Conservation (phyloP, 2,113 vertebrate genomes). For the Chinchilla lanigera region DNA sequence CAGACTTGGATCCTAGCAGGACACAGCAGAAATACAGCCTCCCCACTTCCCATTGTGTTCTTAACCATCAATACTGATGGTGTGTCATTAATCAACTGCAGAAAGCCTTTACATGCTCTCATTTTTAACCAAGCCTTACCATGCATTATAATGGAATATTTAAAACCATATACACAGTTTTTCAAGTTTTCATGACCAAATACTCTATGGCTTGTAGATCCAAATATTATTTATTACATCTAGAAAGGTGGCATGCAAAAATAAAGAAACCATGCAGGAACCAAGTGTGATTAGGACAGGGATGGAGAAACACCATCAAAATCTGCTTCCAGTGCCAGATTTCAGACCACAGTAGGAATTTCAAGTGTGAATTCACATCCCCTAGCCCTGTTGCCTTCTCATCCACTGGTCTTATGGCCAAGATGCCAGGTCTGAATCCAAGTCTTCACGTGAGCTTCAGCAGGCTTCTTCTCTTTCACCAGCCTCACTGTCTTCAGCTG, state of each 20-base stretch:
- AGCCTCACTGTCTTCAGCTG: not conserved
- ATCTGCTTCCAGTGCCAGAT: not conserved
- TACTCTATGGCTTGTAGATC: conserved; percentile 82
- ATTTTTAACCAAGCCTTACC: conserved; percentile 86
- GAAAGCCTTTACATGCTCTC: conserved; percentile 87
- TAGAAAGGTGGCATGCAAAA: conserved; percentile 47
- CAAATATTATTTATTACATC: conserved; percentile 78
- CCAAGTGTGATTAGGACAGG: not conserved
- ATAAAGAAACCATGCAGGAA: conserved; percentile 40
- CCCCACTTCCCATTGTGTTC: conserved; percentile 75
- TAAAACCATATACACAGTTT: conserved; percentile 86
- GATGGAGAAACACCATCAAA: not conserved
- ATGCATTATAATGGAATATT: conserved; percentile 86
- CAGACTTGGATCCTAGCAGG: conserved; percentile 85
- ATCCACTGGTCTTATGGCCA: not conserved
- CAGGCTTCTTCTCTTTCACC: not conserved
- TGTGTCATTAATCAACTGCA: conserved; percentile 85
- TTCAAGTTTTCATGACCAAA: conserved; percentile 84
- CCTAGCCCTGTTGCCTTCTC: not conserved
- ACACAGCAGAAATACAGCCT: conserved; percentile 85
- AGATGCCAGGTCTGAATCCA: not conserved
- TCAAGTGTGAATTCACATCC: not conserved
- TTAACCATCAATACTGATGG: conserved; percentile 84
- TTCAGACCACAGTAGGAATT: not conserved
- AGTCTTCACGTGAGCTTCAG: not conserved